Base-by-base conservation (phyloP, 2,888 invertebrate species). In the Nesidiocoris tenuis region DNA sequence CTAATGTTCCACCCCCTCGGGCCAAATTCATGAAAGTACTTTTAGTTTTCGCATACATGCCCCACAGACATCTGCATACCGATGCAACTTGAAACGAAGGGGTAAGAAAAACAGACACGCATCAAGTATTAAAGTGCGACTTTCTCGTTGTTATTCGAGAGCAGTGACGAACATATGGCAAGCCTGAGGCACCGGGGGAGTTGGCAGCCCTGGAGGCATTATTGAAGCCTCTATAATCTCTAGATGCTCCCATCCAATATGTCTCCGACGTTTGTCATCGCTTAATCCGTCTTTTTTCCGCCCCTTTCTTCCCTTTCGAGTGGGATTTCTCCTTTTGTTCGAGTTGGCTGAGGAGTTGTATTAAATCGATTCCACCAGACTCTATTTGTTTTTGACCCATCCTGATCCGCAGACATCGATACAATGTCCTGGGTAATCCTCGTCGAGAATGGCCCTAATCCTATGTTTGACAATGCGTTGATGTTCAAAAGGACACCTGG, bases 231-330 rank as follows among this genome's bases (percentile, higher is more conserved):
- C 39, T 39, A 39, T 39, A 39, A 39, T 39, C 39, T 39, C 39
- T 12, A 3, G 12, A 39, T 7, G 17, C 16, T 67, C 70, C 59
- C 70, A 70, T 70, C 70, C 70, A 70, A 70, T 70, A 70, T 70
- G 70, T 70, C 70, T 70, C 70, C 59, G 19, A 70, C 70, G 59
- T 59, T 59, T 59, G 70, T 70, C 70, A 70, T 70, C 70, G 59
- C 70, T 59, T 70, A 70, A 70, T 70, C 70, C 70, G 22, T 56
- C 22, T 21, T 70, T 70, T 70, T 59, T 54, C 24, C 24, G 25
- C 19, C 18, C 54, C 39, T 65, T 25, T 17, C 25, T 65, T 39
- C 25, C 39, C 12, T 39, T 39, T 39, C 39, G 39, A 39, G 39
- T 39, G 39, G 39, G 39, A 39, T 39, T 39, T 39, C 39, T 39